Evolutionary conservation across 37 sponge, comb jelly and placozoan genomes (phyloP), one percentile per base, ranked within the genome.

Genomic region (Beroe forskalii): DNA sequence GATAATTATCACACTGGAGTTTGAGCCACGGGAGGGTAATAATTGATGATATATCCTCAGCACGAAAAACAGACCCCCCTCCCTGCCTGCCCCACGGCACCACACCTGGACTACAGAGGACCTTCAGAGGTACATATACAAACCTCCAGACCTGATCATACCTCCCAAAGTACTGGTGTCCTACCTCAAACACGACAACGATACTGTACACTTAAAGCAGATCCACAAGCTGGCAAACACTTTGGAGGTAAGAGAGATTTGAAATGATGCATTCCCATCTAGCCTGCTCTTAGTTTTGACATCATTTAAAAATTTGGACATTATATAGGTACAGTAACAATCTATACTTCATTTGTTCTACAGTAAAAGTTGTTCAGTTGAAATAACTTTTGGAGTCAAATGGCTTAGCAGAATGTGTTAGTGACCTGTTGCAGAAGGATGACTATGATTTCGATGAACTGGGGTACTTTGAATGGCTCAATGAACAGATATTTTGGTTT

Each of bases 31-130:
- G n/a, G n/a, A n/a, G n/a, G n/a, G n/a, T n/a, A n/a, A n/a, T n/a
- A n/a, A n/a, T n/a, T n/a, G n/a, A n/a, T n/a, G n/a, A n/a, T n/a
- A n/a, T n/a, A 48, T 12, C 55, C 12, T 35, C 38, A 69, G 72
- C 32, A 32, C 32, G 19, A 69, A 69, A 17, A 69, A 35, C 37
- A 69, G 86, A 30, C 86, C 86, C 25, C 0, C 86, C 86, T 80
- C 86, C 43, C 55, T 80, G 27, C 86, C 86, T 9, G 86, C 86
- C 4, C 86, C 86, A 44, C 12, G 40, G 42, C 86, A 44, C 0
- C 86, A 80, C 86, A 80, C 86, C 86, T 80, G 86, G 86, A 80
- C 86, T 9, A 23, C 25, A 44, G 86, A 80, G 22, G 86, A 80
- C 8, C 86, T 80, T 22, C 55, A 80, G 48, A 80, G 27, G 55